Evolutionary conservation across 2,113 vertebrate genomes (phyloP).

Genomic region (Cinclus mexicanus): DNA sequence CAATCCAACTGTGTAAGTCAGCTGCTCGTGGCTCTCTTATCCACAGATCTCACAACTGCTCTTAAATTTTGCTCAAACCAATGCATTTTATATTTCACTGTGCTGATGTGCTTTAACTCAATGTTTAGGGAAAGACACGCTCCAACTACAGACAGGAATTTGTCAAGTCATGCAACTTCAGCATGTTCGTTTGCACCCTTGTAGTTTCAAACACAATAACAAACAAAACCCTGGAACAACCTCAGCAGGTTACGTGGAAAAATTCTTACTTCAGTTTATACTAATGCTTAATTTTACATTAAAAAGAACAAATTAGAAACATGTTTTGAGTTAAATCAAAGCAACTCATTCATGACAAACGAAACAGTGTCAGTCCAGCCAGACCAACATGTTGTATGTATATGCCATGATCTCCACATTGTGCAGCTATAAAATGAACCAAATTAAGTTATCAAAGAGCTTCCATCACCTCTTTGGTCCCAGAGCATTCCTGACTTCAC

Average conservation of each 20-base stretch:
- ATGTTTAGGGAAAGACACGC: not conserved
- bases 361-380: not conserved
- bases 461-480: not conserved
- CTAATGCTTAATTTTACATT: not conserved
- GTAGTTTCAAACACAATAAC: not conserved
- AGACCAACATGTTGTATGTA: rapidly evolving
- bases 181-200: not conserved
- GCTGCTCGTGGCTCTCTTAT: not conserved
- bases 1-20: not conserved
- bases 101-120: not conserved
- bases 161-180: not conserved
- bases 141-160: not conserved
- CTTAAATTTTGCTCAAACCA: not conserved
- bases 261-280: not conserved
- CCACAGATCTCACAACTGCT: not conserved
- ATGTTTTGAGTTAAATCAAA: not conserved
- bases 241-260: not conserved
- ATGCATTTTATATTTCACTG: not conserved
- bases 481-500: not conserved
- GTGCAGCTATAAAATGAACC: not conserved
- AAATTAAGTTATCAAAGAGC: not conserved
- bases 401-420: not conserved
- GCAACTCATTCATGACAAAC: not conserved
- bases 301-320: not conserved
- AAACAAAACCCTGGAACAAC: not conserved